Evolutionary conservation across 2,113 vertebrate species (phyloP).

Genomic region (Bubalus kerabau): DNA sequence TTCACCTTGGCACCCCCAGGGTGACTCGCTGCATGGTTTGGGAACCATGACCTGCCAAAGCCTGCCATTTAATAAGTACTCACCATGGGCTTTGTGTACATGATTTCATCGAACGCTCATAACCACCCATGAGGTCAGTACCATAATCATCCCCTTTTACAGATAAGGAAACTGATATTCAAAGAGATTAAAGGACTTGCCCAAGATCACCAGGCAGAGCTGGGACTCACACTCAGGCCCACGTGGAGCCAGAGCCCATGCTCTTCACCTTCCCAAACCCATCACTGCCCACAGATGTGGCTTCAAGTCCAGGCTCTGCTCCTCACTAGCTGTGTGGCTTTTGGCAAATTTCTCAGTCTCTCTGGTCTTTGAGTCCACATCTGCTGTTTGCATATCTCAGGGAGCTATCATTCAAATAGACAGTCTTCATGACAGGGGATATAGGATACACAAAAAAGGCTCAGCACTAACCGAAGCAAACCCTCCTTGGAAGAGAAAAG

Average conservation of each 20-base stretch:
- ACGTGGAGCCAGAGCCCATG: not conserved
- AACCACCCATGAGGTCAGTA: not conserved
- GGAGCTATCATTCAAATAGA: not conserved
- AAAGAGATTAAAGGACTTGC: not conserved
- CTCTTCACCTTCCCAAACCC: not conserved
- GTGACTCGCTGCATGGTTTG: not conserved
- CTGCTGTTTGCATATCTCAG: not conserved
- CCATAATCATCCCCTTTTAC: not conserved
- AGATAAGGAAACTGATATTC: not conserved
- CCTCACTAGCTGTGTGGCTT: not conserved
- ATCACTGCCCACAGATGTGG: not conserved
- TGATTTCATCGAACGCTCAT: not conserved
- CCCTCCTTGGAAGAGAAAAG: not conserved
- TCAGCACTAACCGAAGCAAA: not conserved
- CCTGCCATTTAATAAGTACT: not conserved
- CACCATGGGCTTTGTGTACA: not conserved
- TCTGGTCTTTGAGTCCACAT: not conserved
- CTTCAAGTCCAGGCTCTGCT: not conserved
- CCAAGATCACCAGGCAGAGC: not conserved
- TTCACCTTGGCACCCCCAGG: fast-evolving
- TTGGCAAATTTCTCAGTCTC: not conserved
- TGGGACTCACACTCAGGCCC: not conserved
- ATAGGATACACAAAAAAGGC: not conserved
- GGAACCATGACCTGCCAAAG: not conserved
- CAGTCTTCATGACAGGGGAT: not conserved